Evolutionary conservation across 2,888 invertebrate genomes (phyloP).

Genomic region (Augiades crinisus): DNA sequence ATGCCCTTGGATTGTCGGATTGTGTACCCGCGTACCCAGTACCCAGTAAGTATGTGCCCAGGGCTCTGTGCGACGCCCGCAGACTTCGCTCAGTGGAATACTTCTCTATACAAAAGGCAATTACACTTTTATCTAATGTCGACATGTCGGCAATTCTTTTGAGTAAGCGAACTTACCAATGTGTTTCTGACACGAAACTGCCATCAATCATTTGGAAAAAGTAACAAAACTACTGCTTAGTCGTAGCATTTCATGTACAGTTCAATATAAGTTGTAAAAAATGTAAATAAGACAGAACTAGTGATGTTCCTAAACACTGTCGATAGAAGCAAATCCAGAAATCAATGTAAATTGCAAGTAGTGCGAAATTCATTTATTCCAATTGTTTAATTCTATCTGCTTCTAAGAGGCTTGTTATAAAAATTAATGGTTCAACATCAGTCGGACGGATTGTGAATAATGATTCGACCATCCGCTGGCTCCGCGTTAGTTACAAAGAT

Average conservation of each 20-base stretch:
- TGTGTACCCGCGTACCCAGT: conserved; percentile 5
- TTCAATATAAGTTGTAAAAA: background rate
- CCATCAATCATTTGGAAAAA: background rate
- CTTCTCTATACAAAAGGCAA: background rate
- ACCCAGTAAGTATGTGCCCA: conserved; percentile 15
- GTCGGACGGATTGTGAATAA: conserved; percentile 23
- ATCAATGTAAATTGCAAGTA: conserved; percentile 9
- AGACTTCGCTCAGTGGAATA: background rate
- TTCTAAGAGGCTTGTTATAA: conserved; percentile 22
- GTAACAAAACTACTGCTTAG: background rate
- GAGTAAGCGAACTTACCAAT: conserved; percentile 2
- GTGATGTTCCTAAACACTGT: conserved; percentile 13
- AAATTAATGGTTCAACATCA: conserved; percentile 24
- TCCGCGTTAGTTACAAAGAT: conserved; percentile 13
- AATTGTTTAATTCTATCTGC: too few species aligned
- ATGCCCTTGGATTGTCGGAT: conserved; percentile 15
- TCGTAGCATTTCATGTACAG: background rate
- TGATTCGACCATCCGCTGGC: conserved; percentile 20
- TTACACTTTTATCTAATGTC: conserved; percentile 1
- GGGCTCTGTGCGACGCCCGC: background rate
- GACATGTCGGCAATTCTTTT: background rate
- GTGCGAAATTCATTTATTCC: conserved; percentile 10
- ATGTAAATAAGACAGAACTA: background rate
- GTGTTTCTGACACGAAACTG: background rate
- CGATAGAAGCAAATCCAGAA: conserved; percentile 8